Base-by-base conservation (phyloP, 2,888 invertebrate species). In the Athetis lepigone region DNA sequence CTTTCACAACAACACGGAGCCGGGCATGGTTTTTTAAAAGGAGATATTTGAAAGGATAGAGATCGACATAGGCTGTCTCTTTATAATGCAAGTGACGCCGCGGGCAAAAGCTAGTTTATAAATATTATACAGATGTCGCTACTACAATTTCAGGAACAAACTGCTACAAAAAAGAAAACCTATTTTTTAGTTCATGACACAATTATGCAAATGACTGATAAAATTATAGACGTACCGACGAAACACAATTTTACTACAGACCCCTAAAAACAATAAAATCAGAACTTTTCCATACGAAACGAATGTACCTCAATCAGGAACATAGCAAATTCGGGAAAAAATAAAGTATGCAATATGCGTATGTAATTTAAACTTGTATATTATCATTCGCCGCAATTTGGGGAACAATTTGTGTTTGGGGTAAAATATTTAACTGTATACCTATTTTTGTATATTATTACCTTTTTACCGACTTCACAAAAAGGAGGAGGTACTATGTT, bases 331-430 rank as follows among this genome's bases (percentile, higher is more conserved):
- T 39, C 56, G 40, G 50, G 13, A 25, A 42, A 52, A 39, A 46
- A 64, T 79, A 76, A 79, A 66, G 62, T 78, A 77, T 75, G 60
- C 63, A 64, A 47, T 56, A 62, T 51, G 39, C 50, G 36, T 62
- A 57, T 63, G 65, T 76, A 57, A 67, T 76, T 79, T 70, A 67
- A 70, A 69, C 54, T 43, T 57, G 65, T 65, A 42, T 29, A 39
- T 51, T 56, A 39, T 25, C 13, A 9, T 47, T 47, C 11, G 37
- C 33, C 27, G 19, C 47, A 74, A 70, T 54, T 70, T 73, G 68
- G 39, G 51, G 61, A 39, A 55, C 54, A 43, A 42, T 25, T 27
- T 52, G 11, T 42, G 21, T 73, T 67, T 42, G 25, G 16, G 45
- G 60, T 25, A 66, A 33, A 51, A 56, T 39, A 54, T 47, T 25